Percentiles rank a stretch among this genome's conserved stretches.
These are phyloP conservation scores for Clamator glandarius DNA, from an alignment of 2,797 vertebrate genomes.

Conservation along the genomic window DNA sequence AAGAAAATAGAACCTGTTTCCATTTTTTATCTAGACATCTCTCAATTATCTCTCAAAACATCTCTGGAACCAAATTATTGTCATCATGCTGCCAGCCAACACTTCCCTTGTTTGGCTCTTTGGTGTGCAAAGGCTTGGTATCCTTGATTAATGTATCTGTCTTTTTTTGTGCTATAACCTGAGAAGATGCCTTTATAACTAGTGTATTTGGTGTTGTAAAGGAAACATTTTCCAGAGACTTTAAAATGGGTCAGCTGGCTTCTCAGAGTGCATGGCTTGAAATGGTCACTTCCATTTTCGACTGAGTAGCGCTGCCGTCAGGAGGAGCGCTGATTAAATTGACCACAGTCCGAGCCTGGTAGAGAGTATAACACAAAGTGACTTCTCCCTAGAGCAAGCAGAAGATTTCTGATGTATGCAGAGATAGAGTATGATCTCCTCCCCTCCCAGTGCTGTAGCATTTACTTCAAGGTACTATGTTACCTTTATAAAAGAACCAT, in stretches of 20 bases:
- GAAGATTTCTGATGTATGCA: not conserved
- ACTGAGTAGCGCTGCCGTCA: conserved; percentile 2
- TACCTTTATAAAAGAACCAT: conserved; percentile 13
- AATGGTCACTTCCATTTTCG: conserved; percentile 52
- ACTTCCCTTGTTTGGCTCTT: not conserved
- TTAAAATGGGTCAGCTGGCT: conserved; percentile 54
- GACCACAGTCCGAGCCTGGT: conserved; percentile 37
- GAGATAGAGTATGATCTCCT: not conserved
- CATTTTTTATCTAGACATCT: not conserved
- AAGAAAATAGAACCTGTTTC: not conserved
- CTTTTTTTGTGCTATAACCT: conserved; percentile 11
- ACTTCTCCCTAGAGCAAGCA: not conserved
- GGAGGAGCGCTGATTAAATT: conserved; percentile 51
- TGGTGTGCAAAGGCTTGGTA: not conserved
- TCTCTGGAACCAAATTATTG: not conserved
- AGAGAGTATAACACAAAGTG: conserved; percentile 4
- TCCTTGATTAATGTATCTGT: not conserved
- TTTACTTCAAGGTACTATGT: not conserved
- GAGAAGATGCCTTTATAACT: not conserved
- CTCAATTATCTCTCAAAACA: not conserved
- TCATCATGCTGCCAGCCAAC: not conserved
- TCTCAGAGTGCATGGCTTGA: conserved; percentile 43
- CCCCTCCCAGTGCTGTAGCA: fast-evolving
- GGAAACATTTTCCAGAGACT: conserved; percentile 52
- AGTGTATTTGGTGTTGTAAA: not conserved